Base-by-base conservation (phyloP, 2,797 vertebrate genomes). In the Hoplostethus mediterraneus region DNA sequence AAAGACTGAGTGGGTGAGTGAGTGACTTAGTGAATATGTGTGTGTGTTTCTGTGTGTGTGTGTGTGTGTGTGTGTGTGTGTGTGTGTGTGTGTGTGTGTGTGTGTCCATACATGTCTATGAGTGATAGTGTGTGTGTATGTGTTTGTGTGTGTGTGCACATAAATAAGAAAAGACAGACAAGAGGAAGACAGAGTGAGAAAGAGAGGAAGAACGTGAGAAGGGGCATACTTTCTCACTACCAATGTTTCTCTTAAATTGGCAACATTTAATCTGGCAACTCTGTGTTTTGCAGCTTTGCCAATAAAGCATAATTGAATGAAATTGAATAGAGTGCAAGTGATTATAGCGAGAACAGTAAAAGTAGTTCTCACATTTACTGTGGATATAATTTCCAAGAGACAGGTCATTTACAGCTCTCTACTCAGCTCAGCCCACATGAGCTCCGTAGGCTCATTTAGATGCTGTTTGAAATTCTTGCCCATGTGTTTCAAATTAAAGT, bases 301-400 rank as follows among this genome's bases (percentile, higher is more conserved):
- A 84, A 66, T 73, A 78, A 86, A 80, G 56, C 45, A 70, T 85
- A 74, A 85, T 86, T 82, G 76, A 87, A 82, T 79, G 60, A 82
- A 90, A 81, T 47, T 45, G 80, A 87, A 82, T 56, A 36, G 73
- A 84, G 74, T 52, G 60, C 17, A 2, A 69, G 80, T 66, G 79
- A 86, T 84, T 81, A 83, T 30, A 77, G 64, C 73, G 77, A 77
- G 79, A 86, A 85, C 69, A 67, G 66, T 89, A 85, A 90, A 87
- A 84, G 79, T 62, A 77, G 67, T 85, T 85, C 77, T 71, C 82
- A 76, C 81, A 60, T 89, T 89, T 82, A 89, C 71, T 71, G 60
- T 73, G 79, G 67, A 79, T 75, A 87, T 86, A 53, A 84, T 86
- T 90, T 89, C 77, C 63, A 74, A 16, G 68, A 81, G 86, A 83